Evolutionary conservation across 2,797 vertebrate genomes (phyloP), one percentile per base, ranked within the genome.

Genomic region (Knipowitschia caucasica): DNA sequence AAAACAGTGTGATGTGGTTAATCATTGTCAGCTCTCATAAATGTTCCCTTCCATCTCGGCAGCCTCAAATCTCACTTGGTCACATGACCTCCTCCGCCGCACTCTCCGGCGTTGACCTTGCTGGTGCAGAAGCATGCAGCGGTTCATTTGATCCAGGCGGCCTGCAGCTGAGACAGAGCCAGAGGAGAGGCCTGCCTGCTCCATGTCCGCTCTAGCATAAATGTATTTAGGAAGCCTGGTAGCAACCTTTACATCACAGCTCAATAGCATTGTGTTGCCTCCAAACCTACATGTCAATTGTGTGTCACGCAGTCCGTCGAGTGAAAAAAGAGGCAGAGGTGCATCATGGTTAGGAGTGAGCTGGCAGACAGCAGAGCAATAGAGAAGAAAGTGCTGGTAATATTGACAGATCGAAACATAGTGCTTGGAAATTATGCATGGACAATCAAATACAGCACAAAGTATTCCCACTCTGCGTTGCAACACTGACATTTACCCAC

Each of bases 191-290:
- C 73, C 65, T 50, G 62, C 56, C 62, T 63, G 58, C 73, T 62
- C 73, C 58, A 45, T 83, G 75, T 72, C 79, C 56, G 40, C 76
- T 87, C 69, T 81, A 79, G 71, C 83, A 76, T 80, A 75, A 72
- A 70, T 72, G 73, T 66, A 77, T 84, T 82, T 76, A 78, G 78
- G 77, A 74, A 80, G 75, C 75, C 81, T 69, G 62, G 75, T 84
- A 82, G 83, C 75, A 80, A 77, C 83, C 75, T 82, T 87, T 83
- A 84, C 74, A 87, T 86, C 81, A 88, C 83, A 87, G 83, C 86
- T 88, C 86, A 88, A 86, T 83, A 83, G 78, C 83, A 73, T 68
- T 64, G 55, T 58, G 72, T 82, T 80, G 83, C 84, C 84, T 81
- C 64, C 60, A 12, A 83, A 86, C 77, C 72, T 81, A 84, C 84